Evolutionary conservation across 2,888 invertebrate species (phyloP).

Genomic region (Eugnorisma glareosa): DNA sequence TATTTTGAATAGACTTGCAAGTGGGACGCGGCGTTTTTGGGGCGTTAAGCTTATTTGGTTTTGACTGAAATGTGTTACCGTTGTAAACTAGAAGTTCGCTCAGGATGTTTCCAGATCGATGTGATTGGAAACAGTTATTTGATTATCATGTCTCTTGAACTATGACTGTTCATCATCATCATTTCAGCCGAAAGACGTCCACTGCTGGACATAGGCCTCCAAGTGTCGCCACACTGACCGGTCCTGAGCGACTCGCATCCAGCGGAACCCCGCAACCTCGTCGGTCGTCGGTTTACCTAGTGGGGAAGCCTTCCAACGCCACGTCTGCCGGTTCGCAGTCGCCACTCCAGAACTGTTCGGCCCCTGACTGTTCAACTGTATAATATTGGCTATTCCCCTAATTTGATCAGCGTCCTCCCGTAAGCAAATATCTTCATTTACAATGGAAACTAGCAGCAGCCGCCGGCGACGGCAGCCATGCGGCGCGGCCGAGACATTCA

Average conservation of each 20-base stretch:
- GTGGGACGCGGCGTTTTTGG: slow-evolving; percentile 1
- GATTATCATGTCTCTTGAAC: not conserved
- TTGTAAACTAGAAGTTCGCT: not conserved
- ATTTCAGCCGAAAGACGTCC: too few species aligned
- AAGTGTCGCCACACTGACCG: too few species aligned
- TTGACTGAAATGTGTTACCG: not conserved
- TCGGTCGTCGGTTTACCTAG: too few species aligned
- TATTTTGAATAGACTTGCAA: slow-evolving; percentile 49
- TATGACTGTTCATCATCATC: not conserved
- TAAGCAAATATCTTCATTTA: slow-evolving; percentile 65
- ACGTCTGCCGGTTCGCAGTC: too few species aligned
- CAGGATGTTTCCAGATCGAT: too few species aligned
- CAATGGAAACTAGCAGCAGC: slow-evolving; percentile 58
- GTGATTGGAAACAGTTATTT: not conserved
- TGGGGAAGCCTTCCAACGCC: too few species aligned
- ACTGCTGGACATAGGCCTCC: too few species aligned
- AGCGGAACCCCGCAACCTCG: too few species aligned
- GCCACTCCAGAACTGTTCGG: too few species aligned
- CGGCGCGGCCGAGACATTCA: slow-evolving; percentile 43
- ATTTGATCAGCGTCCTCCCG: slow-evolving; percentile 31
- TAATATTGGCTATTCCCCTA: slow-evolving; percentile 34
- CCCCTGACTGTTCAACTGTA: not conserved
- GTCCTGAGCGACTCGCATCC: too few species aligned
- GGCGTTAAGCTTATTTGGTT: slow-evolving; percentile 30
- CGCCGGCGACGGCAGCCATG: slow-evolving; percentile 13